Percentiles rank a stretch among this genome's conserved stretches.
These are phyloP conservation scores for Biston betularia DNA, from an alignment of 2,888 invertebrate species.

Conservation along the genomic window DNA sequence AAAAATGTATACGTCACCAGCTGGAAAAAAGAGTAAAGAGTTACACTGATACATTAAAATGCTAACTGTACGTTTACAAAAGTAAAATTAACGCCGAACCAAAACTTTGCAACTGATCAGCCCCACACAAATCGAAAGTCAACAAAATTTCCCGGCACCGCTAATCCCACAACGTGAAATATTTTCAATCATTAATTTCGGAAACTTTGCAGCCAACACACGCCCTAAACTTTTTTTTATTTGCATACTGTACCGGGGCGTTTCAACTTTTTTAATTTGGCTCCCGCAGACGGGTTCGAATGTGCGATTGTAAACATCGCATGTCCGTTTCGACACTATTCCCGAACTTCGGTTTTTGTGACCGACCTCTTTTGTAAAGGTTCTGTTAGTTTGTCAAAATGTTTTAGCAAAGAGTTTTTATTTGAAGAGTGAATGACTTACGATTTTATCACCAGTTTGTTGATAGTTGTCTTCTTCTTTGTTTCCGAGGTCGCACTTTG, in stretches of 20 bases:
- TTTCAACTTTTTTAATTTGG: constrained; percentile 80
- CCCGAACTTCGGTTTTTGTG: constrained; percentile 25
- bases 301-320: constrained; percentile 35
- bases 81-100: neutral
- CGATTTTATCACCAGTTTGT: neutral
- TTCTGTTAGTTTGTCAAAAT: constrained; percentile 3
- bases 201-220: constrained; percentile 39
- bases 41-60: too few species aligned
- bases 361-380: constrained; percentile 18
- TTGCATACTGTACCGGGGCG: constrained; percentile 58
- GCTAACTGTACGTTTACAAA: neutral
- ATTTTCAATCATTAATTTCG: constrained; percentile 48
- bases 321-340: constrained; percentile 36
- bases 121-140: constrained; percentile 6
- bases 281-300: constrained; percentile 36
- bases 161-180: constrained; percentile 41
- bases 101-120: constrained; percentile 1
- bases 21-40: too few species aligned
- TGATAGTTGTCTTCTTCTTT: too few species aligned
- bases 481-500: too few species aligned
- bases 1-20: neutral
- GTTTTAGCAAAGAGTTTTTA: neutral
- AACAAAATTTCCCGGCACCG: constrained; percentile 9
- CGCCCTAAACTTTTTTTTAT: constrained; percentile 52
- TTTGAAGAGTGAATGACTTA: neutral